Conservation (phyloP, 2,797 vertebrate genomes). For the Scleropages formosus region DNA sequence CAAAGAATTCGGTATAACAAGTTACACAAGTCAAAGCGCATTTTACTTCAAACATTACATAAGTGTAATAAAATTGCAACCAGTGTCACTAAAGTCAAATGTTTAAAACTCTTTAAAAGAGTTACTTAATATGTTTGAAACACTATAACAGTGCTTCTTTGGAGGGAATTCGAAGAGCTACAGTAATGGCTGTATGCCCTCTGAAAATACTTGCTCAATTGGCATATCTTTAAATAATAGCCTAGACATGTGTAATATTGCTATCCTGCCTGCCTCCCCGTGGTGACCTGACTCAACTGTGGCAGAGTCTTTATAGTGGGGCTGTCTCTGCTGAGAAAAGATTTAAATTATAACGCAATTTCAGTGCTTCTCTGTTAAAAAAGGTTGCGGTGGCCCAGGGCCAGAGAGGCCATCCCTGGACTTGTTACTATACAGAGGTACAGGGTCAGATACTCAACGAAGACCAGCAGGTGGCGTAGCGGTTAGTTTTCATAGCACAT, state of each 20-base stretch:
- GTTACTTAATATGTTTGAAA: constrained; percentile 12
- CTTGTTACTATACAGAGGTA: constrained; percentile 32
- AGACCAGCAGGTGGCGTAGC: constrained; percentile 9
- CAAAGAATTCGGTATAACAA: not conserved
- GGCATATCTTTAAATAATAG: constrained; percentile 35
- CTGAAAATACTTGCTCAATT: constrained; percentile 30
- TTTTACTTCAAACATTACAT: too few species aligned
- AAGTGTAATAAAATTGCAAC: too few species aligned
- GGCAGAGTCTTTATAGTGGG: constrained; percentile 42
- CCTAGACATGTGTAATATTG: constrained; percentile 39
- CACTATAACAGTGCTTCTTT: not conserved
- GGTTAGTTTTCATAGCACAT: constrained; percentile 39
- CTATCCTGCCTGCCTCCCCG: constrained; percentile 30
- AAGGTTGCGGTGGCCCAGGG: constrained; percentile 20
- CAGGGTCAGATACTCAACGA: constrained; percentile 26
- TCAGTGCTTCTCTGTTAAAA: constrained; percentile 30
- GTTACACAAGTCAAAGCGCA: too few species aligned
- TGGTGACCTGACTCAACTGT: constrained; percentile 37
- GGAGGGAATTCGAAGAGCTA: not conserved
- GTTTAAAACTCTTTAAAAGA: not conserved
- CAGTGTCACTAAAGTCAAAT: not conserved
- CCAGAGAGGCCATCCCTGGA: constrained; percentile 31
- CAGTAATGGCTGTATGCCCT: constrained; percentile 19
- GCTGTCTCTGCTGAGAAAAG: constrained; percentile 37
- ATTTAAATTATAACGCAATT: constrained; percentile 43